phyloP scores from a whole-genome alignment of 2,797 vertebrate genomes.

The Arnoldichthys spilopterus region DNA sequence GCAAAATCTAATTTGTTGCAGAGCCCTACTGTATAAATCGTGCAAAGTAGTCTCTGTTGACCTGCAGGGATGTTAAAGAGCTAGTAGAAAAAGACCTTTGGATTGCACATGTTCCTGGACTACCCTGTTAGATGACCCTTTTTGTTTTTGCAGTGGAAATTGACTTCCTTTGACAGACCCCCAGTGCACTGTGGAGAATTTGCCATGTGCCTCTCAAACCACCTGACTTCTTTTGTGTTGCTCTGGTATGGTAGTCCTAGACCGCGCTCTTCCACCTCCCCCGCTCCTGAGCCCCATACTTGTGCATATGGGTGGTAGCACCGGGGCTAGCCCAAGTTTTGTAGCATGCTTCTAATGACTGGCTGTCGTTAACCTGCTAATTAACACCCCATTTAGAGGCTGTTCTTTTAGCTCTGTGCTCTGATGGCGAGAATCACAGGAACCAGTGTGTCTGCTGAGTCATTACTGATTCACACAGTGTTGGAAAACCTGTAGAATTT shows the following conservation, averaged over 20 bases:
- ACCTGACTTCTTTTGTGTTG: not conserved
- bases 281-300: not conserved
- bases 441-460: not conserved
- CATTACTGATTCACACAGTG: not conserved
- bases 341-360: not conserved
- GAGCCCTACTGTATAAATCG: no score
- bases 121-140: no score
- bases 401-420: not conserved
- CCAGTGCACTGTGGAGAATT: no score
- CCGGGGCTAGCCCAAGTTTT: not conserved
- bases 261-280: not conserved
- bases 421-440: not conserved
- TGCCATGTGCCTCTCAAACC: no score
- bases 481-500: not conserved
- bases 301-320: not conserved
- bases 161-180: no score
- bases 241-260: not conserved
- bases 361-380: not conserved
- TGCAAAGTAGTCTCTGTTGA: no score
- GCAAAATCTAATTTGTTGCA: no score
- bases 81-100: no score
- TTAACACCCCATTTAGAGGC: conserved; percentile 8
- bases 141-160: no score
- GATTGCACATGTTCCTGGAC: no score
- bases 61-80: no score